Conservation (phyloP, 2,113 vertebrate genomes). For the Rhinolophus ferrumequinum region DNA sequence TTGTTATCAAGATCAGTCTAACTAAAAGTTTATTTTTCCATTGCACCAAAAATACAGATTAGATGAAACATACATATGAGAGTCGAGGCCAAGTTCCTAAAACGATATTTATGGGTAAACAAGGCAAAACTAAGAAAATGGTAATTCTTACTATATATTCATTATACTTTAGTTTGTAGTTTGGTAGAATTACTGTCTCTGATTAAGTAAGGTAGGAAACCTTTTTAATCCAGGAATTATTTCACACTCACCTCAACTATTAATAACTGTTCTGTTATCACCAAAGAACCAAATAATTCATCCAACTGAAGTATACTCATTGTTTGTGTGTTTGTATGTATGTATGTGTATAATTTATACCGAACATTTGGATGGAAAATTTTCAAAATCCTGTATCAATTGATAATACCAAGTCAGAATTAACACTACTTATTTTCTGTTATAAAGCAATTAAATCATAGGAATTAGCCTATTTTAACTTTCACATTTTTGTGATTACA, state of each 20-base stretch:
- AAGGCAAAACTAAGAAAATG: background rate
- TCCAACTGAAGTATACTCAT: background rate
- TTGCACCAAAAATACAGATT: background rate
- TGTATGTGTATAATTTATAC: background rate
- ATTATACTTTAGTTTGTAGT: slow-evolving; percentile 15
- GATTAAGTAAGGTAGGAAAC: background rate
- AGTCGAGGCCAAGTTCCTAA: background rate
- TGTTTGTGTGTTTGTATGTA: background rate
- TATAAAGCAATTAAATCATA: background rate
- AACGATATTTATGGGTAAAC: background rate
- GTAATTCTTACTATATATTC: background rate
- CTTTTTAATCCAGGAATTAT: background rate
- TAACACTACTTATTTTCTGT: background rate
- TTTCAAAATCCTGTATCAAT: background rate
- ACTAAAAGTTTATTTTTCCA: background rate
- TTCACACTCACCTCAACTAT: background rate
- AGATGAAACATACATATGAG: background rate
- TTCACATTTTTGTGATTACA: background rate
- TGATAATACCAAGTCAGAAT: background rate
- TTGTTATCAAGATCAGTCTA: background rate
- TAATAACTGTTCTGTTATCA: background rate
- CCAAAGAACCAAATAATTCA: background rate
- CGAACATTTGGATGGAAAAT: background rate
- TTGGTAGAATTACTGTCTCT: background rate
- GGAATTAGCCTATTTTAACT: background rate